phyloP scores from a whole-genome alignment of 2,888 invertebrate species.

The Lasioglossum leucozonium region DNA sequence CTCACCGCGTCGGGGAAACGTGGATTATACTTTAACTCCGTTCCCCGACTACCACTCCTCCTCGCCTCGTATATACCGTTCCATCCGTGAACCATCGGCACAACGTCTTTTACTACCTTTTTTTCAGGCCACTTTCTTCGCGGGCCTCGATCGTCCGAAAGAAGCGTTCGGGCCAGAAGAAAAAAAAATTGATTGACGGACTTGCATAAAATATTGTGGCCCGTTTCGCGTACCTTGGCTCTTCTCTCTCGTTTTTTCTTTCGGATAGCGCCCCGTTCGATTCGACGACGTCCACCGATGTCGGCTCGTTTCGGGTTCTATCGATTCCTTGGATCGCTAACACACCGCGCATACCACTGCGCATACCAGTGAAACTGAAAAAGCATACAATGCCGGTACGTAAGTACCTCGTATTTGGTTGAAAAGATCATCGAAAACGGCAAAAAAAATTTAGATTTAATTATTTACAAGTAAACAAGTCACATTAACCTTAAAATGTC shows the following conservation, averaged over 20 bases:
- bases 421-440: no score
- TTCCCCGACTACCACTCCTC: no score
- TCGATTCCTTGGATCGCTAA: constrained; percentile 4
- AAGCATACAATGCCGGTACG: no score
- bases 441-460: no score
- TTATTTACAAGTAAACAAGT: no score
- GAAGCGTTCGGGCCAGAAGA: constrained; percentile 5
- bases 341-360: not conserved
- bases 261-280: not conserved
- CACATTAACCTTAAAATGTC: no score
- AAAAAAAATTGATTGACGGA: constrained; percentile 40
- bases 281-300: not conserved
- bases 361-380: no score
- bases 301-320: constrained; percentile 13
- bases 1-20: constrained; percentile 33
- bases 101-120: constrained; percentile 17
- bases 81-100: not conserved
- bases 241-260: not conserved
- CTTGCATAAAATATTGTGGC: constrained; percentile 49
- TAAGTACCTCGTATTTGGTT: no score
- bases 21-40: no score
- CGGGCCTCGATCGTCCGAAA: constrained; percentile 19
- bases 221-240: constrained; percentile 18
- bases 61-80: constrained; percentile 15
- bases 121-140: constrained; percentile 25